Evolutionary conservation across 2,888 invertebrate species (phyloP), one percentile per base, ranked within the genome.

Genomic region (Ectropis crepuscularia): DNA sequence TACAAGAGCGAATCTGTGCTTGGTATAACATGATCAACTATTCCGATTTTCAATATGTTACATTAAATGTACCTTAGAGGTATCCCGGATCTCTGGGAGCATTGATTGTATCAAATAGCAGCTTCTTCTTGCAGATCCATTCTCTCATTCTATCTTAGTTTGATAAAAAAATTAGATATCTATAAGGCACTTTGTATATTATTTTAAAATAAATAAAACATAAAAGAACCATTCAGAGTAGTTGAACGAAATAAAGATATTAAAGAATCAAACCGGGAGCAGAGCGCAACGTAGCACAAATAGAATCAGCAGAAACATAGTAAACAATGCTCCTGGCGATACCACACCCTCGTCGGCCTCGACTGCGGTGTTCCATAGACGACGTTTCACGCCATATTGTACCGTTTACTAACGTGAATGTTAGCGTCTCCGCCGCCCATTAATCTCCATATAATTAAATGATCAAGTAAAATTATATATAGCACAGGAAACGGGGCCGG

Each of bases 391-490:
- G 69, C 68, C 69, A 71, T 73, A 71, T 68, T 68, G 69, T 86
- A 81, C 80, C 83, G 82, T 87, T 86, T 89, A 87, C 85, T 88
- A 87, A 85, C 86, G 84, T 80, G 74, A 83, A 87, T 81, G 87
- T 87, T 88, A 88, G 87, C 90, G 86, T 89, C 85, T 79, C 80
- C 81, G 78, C 81, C 79, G 82, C 81, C 86, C 85, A 91, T 92
- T 91, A 89, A 92, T 92, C 91, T 91, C 87, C 86, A 90, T 90
- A 90, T 91, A 92, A 91, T 91, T 89, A 92, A 90, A 92, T 90
- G 90, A 91, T 91, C 90, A 90, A 92, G 89, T 87, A 86, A 92
- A 88, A 87, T 87, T 92, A 91, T 90, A 90, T 92, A 90, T 92
- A 91, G 90, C 89, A 72, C 80, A 84, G 86, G 85, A 90, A 92